Evolutionary conservation across 2,113 vertebrate species (phyloP).

Genomic region (Papio anubis): DNA sequence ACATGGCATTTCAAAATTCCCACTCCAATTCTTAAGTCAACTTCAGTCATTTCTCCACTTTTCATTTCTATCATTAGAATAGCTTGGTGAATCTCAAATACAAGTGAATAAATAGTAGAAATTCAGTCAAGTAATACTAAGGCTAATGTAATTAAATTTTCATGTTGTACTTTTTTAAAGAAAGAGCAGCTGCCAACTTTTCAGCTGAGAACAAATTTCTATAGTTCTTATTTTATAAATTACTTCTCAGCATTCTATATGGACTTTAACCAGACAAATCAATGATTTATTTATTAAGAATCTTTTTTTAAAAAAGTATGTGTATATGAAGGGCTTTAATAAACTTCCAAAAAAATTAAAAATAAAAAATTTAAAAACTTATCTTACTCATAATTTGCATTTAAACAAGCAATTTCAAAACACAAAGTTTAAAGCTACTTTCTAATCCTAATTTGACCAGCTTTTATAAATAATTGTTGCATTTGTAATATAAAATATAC

Average conservation of each 20-base stretch:
- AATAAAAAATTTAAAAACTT: background rate
- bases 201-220: conserved; percentile 44
- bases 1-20: background rate
- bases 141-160: background rate
- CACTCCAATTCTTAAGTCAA: background rate
- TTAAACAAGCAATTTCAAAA: conserved; percentile 79
- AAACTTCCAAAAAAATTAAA: conserved; percentile 59
- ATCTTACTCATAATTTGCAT: conserved; percentile 82
- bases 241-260: conserved; percentile 39
- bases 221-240: conserved; percentile 62
- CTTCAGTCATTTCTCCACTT: background rate
- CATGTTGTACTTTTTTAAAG: background rate
- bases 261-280: conserved; percentile 75
- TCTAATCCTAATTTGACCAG: conserved; percentile 69
- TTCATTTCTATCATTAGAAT: background rate
- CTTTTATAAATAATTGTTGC: conserved; percentile 29
- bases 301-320: conserved; percentile 55
- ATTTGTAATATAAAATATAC: conserved; percentile 39
- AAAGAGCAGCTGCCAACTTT: conserved; percentile 23
- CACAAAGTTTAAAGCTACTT: conserved; percentile 79
- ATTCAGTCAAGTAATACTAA: conserved; percentile 28
- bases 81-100: background rate
- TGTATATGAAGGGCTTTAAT: conserved; percentile 79
- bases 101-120: background rate
- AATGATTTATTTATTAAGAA: conserved; percentile 69